Evolutionary conservation across 2,113 vertebrate genomes (phyloP).

Genomic region (Perognathus longimembris): DNA sequence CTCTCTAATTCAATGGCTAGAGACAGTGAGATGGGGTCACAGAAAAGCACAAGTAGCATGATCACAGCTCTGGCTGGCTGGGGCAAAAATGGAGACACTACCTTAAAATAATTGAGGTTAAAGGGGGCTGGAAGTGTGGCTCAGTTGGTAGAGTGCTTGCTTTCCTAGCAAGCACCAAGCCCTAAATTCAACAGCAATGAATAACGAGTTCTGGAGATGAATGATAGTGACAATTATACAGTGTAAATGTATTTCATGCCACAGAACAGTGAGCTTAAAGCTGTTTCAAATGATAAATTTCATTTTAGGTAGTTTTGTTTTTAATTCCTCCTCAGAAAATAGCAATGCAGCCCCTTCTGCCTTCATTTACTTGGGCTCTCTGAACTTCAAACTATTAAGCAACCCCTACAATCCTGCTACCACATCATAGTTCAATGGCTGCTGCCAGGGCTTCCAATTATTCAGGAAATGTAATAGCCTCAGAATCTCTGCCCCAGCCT

Average conservation of each 20-base stretch:
- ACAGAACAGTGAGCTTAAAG: background rate
- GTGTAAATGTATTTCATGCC: background rate
- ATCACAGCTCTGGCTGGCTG: no score
- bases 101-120: no score
- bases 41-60: no score
- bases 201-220: background rate
- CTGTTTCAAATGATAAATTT: background rate
- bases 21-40: no score
- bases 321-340: background rate
- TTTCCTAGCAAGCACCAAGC: no score
- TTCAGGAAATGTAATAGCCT: background rate
- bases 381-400: background rate
- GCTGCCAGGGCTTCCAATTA: background rate
- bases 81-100: no score
- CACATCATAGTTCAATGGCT: background rate
- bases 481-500: background rate
- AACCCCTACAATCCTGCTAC: background rate
- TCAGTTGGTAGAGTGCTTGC: no score
- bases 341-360: background rate
- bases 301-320: background rate
- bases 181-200: background rate
- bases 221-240: background rate
- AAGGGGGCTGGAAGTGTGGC: no score
- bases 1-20: no score
- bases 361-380: background rate